Base-by-base conservation (phyloP, 2,113 vertebrate genomes). In the Cryptotis parvus region DNA sequence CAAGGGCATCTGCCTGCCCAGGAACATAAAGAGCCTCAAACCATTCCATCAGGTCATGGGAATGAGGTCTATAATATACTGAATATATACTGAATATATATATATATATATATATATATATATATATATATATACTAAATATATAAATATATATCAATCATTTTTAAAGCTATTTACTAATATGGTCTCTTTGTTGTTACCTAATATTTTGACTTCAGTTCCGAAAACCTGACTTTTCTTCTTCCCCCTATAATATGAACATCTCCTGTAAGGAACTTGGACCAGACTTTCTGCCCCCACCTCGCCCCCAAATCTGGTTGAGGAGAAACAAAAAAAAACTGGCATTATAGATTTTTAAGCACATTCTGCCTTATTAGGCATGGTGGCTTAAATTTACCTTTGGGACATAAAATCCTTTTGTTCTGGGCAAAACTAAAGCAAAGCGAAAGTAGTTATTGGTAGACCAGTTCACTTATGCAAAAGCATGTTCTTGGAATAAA, bases 321-420 rank as follows among this genome's bases (percentile, higher is more conserved):
- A 79, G 45, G 45, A 78, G n/a, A 84, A 91, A 90, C 37, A 33
- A 84, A 90, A 27, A n/a, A 84, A 68, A 77, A 58, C 27, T 41
- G 11, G 24, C 5, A 77, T 55, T 73, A 43, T 12, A 69, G 70
- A 80, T 24, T 6, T 69, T 63, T 24, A 39, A 37, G 26, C 78
- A 69, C 49, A 79, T 91, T 45, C n/a, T 90, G n/a, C 39, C 7
- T 83, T n/a, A 31, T 66, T 88, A 78, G 43, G 41, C 79, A 29
- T 18, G 16, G 33, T 22, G 9, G 45, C 1, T 52, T 84, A 55
- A 65, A 65, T 82, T 93, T 73, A 72, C 5, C 5, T 70, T 70
- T 39, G 24, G 89, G 6, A 6, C 22, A 41, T 61, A 58, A 18
- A 27, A 26, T 24, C 29, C 2, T 90, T 63, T 83, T 41, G 18